A percentile compares a stretch with the other conserved stretches of the same genome.
phyloP scores from a whole-genome alignment of 2,113 vertebrate species.

The Lagopus muta region DNA sequence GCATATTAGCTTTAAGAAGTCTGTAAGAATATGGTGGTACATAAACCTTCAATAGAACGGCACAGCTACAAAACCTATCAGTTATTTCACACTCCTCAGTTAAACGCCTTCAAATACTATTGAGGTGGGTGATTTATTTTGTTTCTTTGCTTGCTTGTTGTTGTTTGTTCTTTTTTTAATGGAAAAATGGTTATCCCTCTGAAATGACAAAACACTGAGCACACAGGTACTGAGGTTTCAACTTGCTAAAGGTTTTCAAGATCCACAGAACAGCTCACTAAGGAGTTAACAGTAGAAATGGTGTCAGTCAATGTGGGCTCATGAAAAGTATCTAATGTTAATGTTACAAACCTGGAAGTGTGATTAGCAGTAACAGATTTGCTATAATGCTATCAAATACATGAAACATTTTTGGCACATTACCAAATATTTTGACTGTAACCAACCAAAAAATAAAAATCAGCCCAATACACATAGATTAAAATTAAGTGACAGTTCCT shows the following conservation, averaged over 20 bases:
- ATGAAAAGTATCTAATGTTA: neutral
- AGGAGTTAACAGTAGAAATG: neutral
- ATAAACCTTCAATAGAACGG: neutral
- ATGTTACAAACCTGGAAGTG: neutral
- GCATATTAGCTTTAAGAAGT: neutral
- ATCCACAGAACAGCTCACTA: neutral
- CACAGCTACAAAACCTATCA: neutral
- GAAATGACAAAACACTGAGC: neutral
- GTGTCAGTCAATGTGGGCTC: neutral
- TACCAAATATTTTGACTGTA: neutral
- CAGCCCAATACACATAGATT: neutral
- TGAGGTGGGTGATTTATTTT: fast-evolving
- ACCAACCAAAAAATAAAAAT: neutral
- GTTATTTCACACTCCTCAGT: neutral
- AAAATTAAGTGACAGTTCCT: neutral
- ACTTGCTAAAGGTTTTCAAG: neutral
- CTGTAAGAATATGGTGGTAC: neutral
- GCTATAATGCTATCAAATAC: neutral
- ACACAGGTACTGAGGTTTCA: neutral
- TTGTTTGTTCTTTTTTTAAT: neutral
- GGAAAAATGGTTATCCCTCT: neutral
- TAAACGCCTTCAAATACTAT: neutral
- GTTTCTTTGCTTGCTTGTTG: neutral
- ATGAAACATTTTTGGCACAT: neutral
- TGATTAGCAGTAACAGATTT: neutral